Percentiles rank a stretch among this genome's conserved stretches.
Conservation (phyloP, 1,140 invertebrate species). For the Drosophila yakuba region DNA sequence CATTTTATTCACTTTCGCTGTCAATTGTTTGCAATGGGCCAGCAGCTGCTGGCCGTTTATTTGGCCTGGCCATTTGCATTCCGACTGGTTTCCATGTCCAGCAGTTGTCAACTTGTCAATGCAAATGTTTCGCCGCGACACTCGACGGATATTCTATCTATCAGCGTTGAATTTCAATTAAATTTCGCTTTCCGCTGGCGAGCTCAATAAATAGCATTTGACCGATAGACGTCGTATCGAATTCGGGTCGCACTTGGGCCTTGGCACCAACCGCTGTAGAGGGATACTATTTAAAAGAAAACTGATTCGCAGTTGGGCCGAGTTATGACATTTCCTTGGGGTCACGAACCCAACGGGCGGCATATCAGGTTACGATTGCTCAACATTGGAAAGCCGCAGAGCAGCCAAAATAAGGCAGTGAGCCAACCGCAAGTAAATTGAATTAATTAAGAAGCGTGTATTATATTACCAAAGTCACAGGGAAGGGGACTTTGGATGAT, state of each 20-base stretch:
- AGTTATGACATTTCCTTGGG: conserved; percentile 41
- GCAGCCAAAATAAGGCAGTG: conserved; percentile 2
- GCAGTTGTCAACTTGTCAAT: conserved; percentile 76
- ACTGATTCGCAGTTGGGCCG: conserved; percentile 19
- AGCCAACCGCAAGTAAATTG: conserved; percentile 52
- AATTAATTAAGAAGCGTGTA: conserved; percentile 77
- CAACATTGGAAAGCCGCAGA: conserved; percentile 45
- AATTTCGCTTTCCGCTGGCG: conserved; percentile 9
- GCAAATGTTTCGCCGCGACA: conserved; percentile 57
- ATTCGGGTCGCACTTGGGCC: conserved; percentile 5
- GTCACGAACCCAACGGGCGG: conserved; percentile 27
- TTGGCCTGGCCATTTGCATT: conserved; percentile 55
- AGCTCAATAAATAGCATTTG: conserved; percentile 39
- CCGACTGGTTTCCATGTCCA: conserved; percentile 48
- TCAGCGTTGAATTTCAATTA: conserved; percentile 49
- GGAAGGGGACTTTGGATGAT: neutral
- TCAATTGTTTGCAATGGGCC: conserved; percentile 38
- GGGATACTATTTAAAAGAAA: conserved; percentile 1
- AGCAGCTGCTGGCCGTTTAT: conserved; percentile 42
- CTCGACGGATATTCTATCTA: conserved; percentile 53
- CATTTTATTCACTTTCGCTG: conserved; percentile 57
- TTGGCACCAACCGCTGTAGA: conserved; percentile 1
- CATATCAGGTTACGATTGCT: conserved; percentile 65
- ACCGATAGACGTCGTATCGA: conserved; percentile 34
- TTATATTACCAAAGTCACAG: conserved; percentile 60